These are phyloP conservation scores for Allacma fusca DNA, from an alignment of 2,888 invertebrate species.

Conservation along the genomic window DNA sequence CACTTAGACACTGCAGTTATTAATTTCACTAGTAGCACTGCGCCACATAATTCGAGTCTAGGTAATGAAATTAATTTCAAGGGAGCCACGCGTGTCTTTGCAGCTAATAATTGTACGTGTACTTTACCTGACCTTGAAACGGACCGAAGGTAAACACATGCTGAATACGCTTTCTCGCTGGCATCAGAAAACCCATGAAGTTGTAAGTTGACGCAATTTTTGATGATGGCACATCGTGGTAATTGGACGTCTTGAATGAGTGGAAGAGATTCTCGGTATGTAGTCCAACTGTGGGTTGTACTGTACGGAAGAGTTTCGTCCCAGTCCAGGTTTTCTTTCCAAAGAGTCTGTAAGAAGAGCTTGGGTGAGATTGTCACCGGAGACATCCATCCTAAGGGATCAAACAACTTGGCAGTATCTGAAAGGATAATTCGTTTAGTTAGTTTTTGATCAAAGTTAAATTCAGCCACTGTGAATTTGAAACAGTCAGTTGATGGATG, in stretches of 20 bases:
- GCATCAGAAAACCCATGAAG: constrained; percentile 40
- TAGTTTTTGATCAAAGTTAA: background rate
- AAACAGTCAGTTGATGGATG: background rate
- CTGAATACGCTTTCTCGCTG: background rate
- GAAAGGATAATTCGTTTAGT: background rate
- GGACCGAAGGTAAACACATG: constrained; percentile 16
- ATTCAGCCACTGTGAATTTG: background rate
- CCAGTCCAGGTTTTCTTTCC: background rate
- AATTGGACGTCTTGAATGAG: background rate
- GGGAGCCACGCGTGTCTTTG: constrained; percentile 36
- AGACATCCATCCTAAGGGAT: background rate
- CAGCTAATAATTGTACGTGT: background rate
- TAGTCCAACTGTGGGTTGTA: constrained; percentile 19
- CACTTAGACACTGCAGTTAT: background rate
- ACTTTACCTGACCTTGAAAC: background rate
- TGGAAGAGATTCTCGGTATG: background rate
- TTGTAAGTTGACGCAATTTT: background rate
- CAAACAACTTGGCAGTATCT: background rate
- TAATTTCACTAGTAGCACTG: background rate
- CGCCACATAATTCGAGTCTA: constrained; percentile 25
- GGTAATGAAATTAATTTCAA: constrained; percentile 1
- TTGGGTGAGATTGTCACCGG: background rate
- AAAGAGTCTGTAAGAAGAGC: background rate
- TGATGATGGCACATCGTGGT: constrained; percentile 5
- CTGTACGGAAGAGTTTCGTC: background rate